These are phyloP conservation scores for Penaeus japonicus DNA, from an alignment of 1,140 invertebrate genomes.

Conservation along the genomic window DNA sequence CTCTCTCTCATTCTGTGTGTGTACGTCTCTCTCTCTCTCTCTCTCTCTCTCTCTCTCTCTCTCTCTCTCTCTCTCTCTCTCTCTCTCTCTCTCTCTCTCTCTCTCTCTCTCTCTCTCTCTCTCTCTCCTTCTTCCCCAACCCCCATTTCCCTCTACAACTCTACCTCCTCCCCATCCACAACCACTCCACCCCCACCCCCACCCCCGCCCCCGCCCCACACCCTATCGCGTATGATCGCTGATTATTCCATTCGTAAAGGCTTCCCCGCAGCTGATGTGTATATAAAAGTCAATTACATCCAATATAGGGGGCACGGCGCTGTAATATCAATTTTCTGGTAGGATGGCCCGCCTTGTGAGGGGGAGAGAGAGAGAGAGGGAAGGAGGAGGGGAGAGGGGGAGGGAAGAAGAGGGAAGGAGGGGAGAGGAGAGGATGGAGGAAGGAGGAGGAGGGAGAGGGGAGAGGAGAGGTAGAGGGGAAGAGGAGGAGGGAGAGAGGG, in stretches of 20 bases:
- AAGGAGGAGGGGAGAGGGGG: neutral
- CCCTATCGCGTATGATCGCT: neutral
- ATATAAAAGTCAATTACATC: constrained; percentile 46
- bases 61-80: neutral
- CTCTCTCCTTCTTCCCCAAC: neutral
- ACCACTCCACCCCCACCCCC: neutral
- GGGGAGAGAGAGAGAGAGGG: neutral
- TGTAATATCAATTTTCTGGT: constrained; percentile 41
- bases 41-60: neutral
- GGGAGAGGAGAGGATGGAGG: no score
- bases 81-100: neutral
- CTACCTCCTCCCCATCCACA: neutral
- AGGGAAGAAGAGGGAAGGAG: no score
- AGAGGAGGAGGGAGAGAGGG: no score
- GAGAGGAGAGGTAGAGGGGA: no score
- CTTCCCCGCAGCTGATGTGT: constrained; percentile 7
- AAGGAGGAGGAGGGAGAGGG: no score
- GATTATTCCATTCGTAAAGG: constrained; percentile 34
- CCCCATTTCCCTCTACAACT: neutral
- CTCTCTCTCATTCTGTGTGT: neutral
- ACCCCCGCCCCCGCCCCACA: neutral
- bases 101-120: neutral
- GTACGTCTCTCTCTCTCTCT: neutral
- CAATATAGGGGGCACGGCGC: constrained; percentile 21
- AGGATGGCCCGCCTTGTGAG: neutral